A percentile compares a stretch with the other conserved stretches of the same genome.
Evolutionary conservation across 1,140 invertebrate genomes (phyloP).

Genomic region (Planococcus citri): DNA sequence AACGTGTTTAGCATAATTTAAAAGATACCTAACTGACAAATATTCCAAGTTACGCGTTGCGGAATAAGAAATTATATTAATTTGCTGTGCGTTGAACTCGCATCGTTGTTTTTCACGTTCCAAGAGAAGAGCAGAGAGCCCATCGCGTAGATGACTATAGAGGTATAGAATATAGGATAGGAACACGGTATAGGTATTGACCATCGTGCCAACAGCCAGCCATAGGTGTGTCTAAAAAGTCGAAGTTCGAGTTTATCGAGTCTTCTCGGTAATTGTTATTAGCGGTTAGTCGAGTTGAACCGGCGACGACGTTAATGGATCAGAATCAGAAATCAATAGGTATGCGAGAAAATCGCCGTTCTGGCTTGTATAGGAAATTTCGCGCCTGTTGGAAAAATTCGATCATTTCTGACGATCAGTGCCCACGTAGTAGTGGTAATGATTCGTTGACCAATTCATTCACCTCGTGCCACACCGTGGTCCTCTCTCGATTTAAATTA

Average conservation of each 20-base stretch:
- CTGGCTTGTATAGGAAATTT: too few relatives aligned
- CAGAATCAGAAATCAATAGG: not conserved
- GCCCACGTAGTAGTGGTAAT: too few relatives aligned
- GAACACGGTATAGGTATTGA: too few relatives aligned
- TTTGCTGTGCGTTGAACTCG: conserved; percentile 12
- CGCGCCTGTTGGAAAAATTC: too few relatives aligned
- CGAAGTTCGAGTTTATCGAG: not conserved
- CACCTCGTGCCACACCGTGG: too few relatives aligned
- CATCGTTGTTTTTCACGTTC: not conserved
- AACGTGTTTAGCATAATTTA: conserved; percentile 17
- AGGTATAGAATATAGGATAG: too few relatives aligned
- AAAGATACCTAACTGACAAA: conserved; percentile 5
- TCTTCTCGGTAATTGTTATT: conserved; percentile 2
- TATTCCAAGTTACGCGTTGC: not conserved
- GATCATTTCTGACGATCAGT: too few relatives aligned
- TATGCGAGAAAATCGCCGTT: too few relatives aligned
- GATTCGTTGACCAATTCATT: too few relatives aligned
- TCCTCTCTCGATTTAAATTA: not conserved
- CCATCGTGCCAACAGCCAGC: too few relatives aligned
- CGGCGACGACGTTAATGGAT: not conserved
- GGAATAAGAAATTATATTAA: conserved; percentile 12
- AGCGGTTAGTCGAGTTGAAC: not conserved
- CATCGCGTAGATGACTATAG: too few relatives aligned
- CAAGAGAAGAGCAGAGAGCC: too few relatives aligned
- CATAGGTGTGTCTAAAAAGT: not conserved